phyloP scores from a whole-genome alignment of 2,113 vertebrate species.

The Nerophis ophidion region DNA sequence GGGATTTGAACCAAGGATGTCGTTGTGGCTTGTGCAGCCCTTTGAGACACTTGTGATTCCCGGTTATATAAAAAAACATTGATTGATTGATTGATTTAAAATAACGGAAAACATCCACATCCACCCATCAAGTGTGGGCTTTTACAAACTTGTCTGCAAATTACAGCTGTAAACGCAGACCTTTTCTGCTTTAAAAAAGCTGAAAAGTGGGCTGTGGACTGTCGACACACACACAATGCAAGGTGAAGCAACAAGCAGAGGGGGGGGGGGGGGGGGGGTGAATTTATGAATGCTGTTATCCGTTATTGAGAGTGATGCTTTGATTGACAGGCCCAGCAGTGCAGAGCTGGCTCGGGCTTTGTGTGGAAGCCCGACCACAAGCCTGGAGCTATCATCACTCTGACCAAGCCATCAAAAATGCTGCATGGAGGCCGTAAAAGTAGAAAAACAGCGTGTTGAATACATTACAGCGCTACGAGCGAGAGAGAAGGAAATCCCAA shows the following conservation, averaged over 20 bases:
- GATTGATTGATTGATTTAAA: no score
- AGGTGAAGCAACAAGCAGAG: conserved; percentile 32
- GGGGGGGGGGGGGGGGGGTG: background rate
- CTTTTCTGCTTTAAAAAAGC: conserved; percentile 51
- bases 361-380: conserved; percentile 40
- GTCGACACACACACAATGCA: conserved; percentile 35
- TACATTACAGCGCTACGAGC: conserved; percentile 20
- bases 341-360: conserved; percentile 27
- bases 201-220: conserved; percentile 49
- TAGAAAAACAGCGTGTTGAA: conserved; percentile 28
- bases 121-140: conserved; percentile 2
- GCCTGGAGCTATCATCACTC: conserved; percentile 44
- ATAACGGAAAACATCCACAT: conserved; percentile 9
- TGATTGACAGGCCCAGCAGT: conserved; percentile 38
- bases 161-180: conserved; percentile 27
- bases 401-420: conserved; percentile 26
- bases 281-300: conserved; percentile 41
- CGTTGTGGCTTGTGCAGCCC: no score
- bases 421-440: conserved; percentile 17
- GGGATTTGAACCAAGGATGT: no score
- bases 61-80: no score
- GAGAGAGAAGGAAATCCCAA: conserved; percentile 21
- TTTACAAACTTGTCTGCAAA: conserved; percentile 32
- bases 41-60: no score
- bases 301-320: conserved; percentile 21